Conservation (phyloP, 2,888 invertebrate species). For the Aleiodes leptofemur region DNA sequence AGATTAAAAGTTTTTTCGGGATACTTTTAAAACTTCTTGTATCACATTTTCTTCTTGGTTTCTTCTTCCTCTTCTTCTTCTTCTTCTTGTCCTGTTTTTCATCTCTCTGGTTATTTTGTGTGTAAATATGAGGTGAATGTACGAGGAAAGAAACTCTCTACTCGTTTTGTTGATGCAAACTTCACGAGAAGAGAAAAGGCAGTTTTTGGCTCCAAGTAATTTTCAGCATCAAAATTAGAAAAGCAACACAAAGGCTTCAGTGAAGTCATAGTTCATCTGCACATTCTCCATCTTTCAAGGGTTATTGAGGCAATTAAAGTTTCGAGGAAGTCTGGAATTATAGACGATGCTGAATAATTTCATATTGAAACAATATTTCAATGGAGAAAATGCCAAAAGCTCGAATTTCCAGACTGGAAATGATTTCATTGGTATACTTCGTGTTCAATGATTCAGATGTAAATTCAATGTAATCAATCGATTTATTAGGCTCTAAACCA, state of each 20-base stretch:
- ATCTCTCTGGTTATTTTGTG: not conserved
- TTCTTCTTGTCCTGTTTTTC: not conserved
- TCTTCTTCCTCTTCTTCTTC: not conserved
- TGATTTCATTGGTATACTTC: not conserved
- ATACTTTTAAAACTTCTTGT: not conserved
- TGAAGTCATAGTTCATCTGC: no score
- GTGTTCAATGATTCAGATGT: constrained; percentile 4
- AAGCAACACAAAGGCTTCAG: no score
- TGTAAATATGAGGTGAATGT: constrained; percentile 20
- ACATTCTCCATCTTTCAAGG: no score
- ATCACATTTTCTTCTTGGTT: constrained; percentile 10
- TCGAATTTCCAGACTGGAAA: no score
- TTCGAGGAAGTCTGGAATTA: no score
- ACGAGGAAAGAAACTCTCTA: not conserved
- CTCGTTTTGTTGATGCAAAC: not conserved
- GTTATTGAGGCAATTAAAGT: no score
- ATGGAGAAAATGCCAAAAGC: no score
- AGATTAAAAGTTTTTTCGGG: constrained; percentile 25
- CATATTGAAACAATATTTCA: no score
- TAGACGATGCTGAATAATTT: no score
- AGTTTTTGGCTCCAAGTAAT: no score
- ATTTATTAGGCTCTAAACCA: constrained; percentile 19
- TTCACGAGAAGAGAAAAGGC: no score
- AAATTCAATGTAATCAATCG: constrained; percentile 20
- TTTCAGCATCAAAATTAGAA: no score